Evolutionary conservation across 2,888 invertebrate genomes (phyloP).

Genomic region (Euzetes globulus): DNA sequence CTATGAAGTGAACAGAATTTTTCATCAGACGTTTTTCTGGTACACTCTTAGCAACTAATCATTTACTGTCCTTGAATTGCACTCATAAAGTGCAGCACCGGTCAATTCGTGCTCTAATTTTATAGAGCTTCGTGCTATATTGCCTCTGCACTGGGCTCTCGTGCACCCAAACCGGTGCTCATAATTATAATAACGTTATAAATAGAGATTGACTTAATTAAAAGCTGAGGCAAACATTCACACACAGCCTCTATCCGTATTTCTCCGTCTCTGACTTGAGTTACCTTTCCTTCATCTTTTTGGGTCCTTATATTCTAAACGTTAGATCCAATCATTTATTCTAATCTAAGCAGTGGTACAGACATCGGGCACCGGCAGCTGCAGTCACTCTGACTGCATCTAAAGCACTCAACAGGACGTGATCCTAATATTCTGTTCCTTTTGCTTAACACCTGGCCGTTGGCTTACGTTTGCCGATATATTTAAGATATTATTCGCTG

Average conservation of each 20-base stretch:
- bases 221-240: background rate
- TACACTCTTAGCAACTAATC: background rate
- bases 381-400: background rate
- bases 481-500: conserved; percentile 22
- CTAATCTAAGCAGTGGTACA: background rate
- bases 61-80: background rate
- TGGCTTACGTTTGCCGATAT: background rate
- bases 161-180: no score
- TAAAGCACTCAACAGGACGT: conserved; percentile 20
- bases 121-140: background rate
- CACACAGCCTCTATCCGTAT: background rate
- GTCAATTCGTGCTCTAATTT: conserved; percentile 16
- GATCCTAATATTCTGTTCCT: conserved; percentile 27
- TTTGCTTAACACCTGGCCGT: conserved; percentile 27
- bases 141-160: background rate
- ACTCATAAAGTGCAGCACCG: background rate
- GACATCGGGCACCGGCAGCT: conserved; percentile 18
- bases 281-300: background rate
- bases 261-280: background rate
- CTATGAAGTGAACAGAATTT: background rate
- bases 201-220: background rate
- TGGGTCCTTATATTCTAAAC: background rate
- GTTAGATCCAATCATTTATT: background rate
- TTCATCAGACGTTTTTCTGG: background rate
- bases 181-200: background rate